phyloP scores from a whole-genome alignment of 2,888 invertebrate species.

The Drosophila stalkeri region DNA sequence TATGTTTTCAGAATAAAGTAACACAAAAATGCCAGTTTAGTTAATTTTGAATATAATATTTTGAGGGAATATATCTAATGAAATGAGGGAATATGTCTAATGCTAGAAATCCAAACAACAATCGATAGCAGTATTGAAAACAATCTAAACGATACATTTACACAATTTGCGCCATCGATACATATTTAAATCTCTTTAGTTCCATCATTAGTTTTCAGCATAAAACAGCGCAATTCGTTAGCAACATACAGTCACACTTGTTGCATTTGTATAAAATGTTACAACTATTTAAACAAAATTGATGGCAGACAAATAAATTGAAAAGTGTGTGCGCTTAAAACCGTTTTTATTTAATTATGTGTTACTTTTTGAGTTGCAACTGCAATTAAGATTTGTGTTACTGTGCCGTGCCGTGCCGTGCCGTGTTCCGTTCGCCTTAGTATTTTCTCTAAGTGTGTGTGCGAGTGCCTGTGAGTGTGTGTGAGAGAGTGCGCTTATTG shows the following conservation, averaged over 20 bases:
- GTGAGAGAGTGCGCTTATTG: conserved; percentile 46
- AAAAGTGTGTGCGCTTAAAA: conserved; percentile 44
- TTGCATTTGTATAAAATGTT: conserved; percentile 61
- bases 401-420: conserved; percentile 54
- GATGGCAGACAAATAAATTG: conserved; percentile 38
- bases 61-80: not conserved
- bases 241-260: conserved; percentile 53
- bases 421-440: conserved; percentile 45
- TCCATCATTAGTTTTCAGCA: conserved; percentile 20
- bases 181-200: not conserved
- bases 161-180: conserved; percentile 20
- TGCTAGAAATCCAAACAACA: not conserved
- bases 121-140: not conserved
- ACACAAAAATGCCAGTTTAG: too few relatives aligned
- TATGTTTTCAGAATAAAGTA: too few relatives aligned
- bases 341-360: conserved; percentile 55
- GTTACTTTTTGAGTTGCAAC: conserved; percentile 44
- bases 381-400: conserved; percentile 37
- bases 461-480: not conserved
- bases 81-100: not conserved
- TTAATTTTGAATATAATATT: too few relatives aligned
- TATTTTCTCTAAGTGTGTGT: conserved; percentile 6
- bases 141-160: not conserved
- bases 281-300: conserved; percentile 63
- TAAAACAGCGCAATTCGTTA: conserved; percentile 47